Conservation (phyloP, 2,113 vertebrate species). For the Peucedramus taeniatus region DNA sequence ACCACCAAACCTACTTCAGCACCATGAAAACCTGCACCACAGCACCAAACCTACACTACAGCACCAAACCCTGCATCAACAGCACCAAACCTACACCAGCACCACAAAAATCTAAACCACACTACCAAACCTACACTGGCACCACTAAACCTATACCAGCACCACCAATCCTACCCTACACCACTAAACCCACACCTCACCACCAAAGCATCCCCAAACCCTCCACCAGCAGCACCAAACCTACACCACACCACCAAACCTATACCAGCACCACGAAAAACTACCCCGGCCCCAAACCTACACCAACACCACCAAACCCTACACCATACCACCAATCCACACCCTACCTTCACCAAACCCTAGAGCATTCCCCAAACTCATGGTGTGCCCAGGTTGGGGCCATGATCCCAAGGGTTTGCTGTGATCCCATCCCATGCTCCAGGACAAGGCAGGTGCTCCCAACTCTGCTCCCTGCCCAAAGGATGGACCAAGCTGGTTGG, state of each 20-base stretch:
- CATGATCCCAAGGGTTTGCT: not conserved
- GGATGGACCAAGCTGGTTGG: not conserved
- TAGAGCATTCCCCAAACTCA: not conserved
- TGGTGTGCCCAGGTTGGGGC: not conserved
- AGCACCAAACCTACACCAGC: not conserved
- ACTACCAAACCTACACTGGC: too few species aligned
- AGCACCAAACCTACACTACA: not conserved
- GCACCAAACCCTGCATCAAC: not conserved
- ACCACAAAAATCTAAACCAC: too few species aligned
- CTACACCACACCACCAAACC: not conserved
- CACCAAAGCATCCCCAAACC: not conserved
- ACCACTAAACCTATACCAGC: fast-evolving
- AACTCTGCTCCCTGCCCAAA: not conserved
- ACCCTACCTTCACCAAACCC: too few species aligned
- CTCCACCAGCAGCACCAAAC: not conserved
- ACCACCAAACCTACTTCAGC: not conserved
- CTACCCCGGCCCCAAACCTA: not conserved
- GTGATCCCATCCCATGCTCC: fast-evolving
- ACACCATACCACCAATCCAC: not conserved
- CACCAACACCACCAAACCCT: not conserved
- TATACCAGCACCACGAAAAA: not conserved
- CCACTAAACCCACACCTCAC: fast-evolving
- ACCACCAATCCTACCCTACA: fast-evolving
- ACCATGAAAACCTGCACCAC: too few species aligned
- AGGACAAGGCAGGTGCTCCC: not conserved